Evolutionary conservation across 2,888 invertebrate genomes (phyloP).

Genomic region (Pogonocherus hispidulus): DNA sequence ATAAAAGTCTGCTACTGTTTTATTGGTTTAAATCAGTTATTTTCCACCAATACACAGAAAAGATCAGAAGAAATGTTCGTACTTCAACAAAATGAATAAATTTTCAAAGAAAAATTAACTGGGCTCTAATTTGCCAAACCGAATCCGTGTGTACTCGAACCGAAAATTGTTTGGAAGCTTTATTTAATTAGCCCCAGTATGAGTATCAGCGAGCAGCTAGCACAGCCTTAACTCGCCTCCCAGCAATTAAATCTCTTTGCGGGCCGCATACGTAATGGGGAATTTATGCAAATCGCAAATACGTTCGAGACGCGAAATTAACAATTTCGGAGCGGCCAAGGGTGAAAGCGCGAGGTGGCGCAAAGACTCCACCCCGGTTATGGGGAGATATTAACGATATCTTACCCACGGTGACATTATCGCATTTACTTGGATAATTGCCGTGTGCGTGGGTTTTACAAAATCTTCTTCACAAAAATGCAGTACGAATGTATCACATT

Average conservation of each 20-base stretch:
- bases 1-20: too few species aligned
- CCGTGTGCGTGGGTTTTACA: neutral
- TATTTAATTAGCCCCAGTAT: constrained; percentile 65
- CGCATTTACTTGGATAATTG: neutral
- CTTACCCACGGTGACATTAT: constrained; percentile 16
- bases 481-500: too few species aligned
- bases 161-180: constrained; percentile 64
- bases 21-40: too few species aligned
- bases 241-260: constrained; percentile 66
- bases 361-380: constrained; percentile 20
- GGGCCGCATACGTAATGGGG: constrained; percentile 65
- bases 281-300: constrained; percentile 65
- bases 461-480: too few species aligned
- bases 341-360: constrained; percentile 31
- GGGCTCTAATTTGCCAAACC: neutral
- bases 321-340: constrained; percentile 54
- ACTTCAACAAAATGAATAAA: neutral
- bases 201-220: constrained; percentile 60
- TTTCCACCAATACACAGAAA: too few species aligned
- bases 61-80: too few species aligned
- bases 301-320: constrained; percentile 60
- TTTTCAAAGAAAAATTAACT: neutral
- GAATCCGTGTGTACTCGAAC: constrained; percentile 54
- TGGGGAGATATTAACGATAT: constrained; percentile 25
- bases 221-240: constrained; percentile 64